A percentile compares a stretch with the other conserved stretches of the same genome.
These are phyloP conservation scores for Merluccius polli DNA, from an alignment of 2,797 vertebrate genomes.

Conservation along the genomic window DNA sequence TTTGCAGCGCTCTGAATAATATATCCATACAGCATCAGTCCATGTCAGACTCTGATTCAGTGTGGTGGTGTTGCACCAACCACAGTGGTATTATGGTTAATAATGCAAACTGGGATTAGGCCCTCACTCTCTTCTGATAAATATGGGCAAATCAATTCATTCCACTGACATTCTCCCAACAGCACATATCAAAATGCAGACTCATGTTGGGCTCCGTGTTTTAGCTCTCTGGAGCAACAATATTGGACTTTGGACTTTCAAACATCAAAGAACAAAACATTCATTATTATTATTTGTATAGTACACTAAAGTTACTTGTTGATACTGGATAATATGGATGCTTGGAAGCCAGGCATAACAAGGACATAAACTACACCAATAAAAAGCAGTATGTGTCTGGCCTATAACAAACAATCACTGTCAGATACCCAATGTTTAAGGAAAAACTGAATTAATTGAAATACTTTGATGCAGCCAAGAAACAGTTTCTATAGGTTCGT, in stretches of 20 bases:
- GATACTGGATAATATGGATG: conserved; percentile 47
- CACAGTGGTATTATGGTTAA: conserved; percentile 77
- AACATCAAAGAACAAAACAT: conserved; percentile 26
- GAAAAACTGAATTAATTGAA: conserved; percentile 22
- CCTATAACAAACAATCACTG: conserved; percentile 39
- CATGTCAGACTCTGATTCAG: conserved; percentile 75
- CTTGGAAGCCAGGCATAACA: conserved; percentile 22
- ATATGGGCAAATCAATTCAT: conserved; percentile 75
- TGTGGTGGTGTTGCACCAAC: conserved; percentile 67
- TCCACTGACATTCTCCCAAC: conserved; percentile 59
- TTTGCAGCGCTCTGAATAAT: conserved; percentile 71
- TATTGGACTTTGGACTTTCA: conserved; percentile 36
- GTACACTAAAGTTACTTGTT: conserved; percentile 41
- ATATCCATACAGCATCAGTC: conserved; percentile 74
- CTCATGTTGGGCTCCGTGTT: conserved; percentile 45
- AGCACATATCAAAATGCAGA: conserved; percentile 59
- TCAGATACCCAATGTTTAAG: conserved; percentile 19
- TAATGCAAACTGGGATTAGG: conserved; percentile 73
- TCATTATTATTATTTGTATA: conserved; percentile 36
- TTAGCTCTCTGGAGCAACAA: conserved; percentile 43
- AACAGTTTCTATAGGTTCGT: neutral
- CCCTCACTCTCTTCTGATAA: conserved; percentile 71
- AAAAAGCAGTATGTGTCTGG: conserved; percentile 30
- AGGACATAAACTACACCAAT: neutral
- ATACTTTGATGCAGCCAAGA: conserved; percentile 27